A percentile compares a stretch with the other conserved stretches of the same genome.
phyloP scores from a whole-genome alignment of 1,140 invertebrate genomes.

The Bombus affinis region DNA sequence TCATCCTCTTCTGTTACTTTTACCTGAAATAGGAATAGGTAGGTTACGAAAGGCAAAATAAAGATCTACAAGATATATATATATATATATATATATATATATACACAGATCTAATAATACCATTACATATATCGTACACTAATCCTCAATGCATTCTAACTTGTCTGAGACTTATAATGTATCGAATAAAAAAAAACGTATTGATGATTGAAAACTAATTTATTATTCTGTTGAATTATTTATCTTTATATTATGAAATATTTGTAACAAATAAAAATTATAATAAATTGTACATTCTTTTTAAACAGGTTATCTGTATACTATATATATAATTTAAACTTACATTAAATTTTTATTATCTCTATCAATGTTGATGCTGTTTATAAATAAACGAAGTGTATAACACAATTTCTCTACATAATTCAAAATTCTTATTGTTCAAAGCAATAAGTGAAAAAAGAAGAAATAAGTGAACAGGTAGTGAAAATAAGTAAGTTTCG shows the following conservation, averaged over 20 bases:
- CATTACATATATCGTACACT: background rate
- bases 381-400: background rate
- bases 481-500: too few species aligned
- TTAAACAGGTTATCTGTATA: background rate
- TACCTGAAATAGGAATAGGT: constrained; percentile 3
- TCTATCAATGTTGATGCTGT: background rate
- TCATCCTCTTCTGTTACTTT: constrained; percentile 42
- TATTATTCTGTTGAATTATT: background rate
- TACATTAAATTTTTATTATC: background rate
- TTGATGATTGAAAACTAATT: background rate
- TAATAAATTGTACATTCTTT: background rate
- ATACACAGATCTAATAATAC: background rate
- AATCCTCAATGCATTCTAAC: background rate
- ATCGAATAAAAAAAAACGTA: background rate
- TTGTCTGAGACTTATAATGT: background rate
- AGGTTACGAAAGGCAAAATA: background rate
- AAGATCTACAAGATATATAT: background rate
- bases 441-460: too few species aligned
- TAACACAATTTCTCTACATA: too few species aligned
- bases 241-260: background rate
- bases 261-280: background rate
- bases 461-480: too few species aligned
- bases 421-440: too few species aligned
- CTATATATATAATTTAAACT: background rate
- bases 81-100: too few species aligned